phyloP scores from a whole-genome alignment of 2,797 vertebrate genomes.

The Eutrigla gurnardus region DNA sequence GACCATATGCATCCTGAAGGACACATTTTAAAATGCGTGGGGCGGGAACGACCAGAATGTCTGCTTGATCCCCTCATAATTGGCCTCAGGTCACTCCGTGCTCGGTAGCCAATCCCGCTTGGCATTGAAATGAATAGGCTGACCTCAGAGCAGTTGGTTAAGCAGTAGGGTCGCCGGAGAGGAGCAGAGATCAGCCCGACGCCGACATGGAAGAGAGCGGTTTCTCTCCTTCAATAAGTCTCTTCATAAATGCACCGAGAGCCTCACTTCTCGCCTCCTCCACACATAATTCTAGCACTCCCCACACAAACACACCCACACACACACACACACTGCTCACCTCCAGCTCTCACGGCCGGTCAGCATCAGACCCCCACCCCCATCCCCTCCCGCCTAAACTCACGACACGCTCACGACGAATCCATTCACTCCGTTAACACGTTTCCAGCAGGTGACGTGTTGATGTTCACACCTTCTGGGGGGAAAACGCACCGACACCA shows the following conservation, averaged over 20 bases:
- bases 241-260: slow-evolving; percentile 63
- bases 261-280: slow-evolving; percentile 69
- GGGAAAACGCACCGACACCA: slow-evolving; percentile 15
- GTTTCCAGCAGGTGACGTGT: slow-evolving; percentile 52
- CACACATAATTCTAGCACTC: slow-evolving; percentile 49
- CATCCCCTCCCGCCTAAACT: slow-evolving; percentile 34
- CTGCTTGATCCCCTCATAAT: slow-evolving; percentile 48
- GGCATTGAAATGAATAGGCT: slow-evolving; percentile 62
- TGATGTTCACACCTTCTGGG: slow-evolving; percentile 60
- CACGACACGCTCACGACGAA: slow-evolving; percentile 28
- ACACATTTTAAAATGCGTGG: neutral
- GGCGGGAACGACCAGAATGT: slow-evolving; percentile 19
- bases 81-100: slow-evolving; percentile 20
- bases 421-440: slow-evolving; percentile 37
- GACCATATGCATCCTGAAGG: slow-evolving; percentile 42
- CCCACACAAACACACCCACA: slow-evolving; percentile 36
- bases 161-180: slow-evolving; percentile 64
- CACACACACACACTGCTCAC: slow-evolving; percentile 56
- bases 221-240: slow-evolving; percentile 66
- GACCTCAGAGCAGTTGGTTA: slow-evolving; percentile 74
- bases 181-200: slow-evolving; percentile 52
- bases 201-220: slow-evolving; percentile 52
- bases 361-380: slow-evolving; percentile 12
- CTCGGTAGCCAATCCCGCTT: slow-evolving; percentile 27
- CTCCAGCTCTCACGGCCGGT: slow-evolving; percentile 52